A percentile compares a stretch with the other conserved stretches of the same genome.
phyloP scores from a whole-genome alignment of 35 echinoderm and acorn worm species.

The Chiridota heheva region DNA sequence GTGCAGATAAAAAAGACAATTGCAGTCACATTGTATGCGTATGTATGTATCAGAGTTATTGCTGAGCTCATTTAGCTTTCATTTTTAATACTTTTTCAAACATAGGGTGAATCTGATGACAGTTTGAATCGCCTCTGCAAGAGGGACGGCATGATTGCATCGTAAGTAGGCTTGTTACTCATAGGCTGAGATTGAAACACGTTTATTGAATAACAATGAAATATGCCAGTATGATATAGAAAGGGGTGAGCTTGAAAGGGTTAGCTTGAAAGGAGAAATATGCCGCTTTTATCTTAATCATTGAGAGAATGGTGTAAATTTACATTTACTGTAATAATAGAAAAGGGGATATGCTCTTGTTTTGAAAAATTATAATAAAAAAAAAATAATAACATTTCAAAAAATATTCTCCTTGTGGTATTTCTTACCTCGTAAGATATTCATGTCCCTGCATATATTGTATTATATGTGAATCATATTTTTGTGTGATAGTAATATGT shows the following conservation, averaged over 20 bases:
- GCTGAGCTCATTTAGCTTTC: no score
- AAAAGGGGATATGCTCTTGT: neutral
- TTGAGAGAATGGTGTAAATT: neutral
- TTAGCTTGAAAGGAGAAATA: neutral
- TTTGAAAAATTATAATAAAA: no score
- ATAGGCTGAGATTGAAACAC: neutral
- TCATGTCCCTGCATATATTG: no score
- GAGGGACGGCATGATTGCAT: slow-evolving; percentile 67
- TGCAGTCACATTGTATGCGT: no score
- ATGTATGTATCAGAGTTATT: no score
- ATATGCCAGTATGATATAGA: neutral
- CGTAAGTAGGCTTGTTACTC: slow-evolving; percentile 21
- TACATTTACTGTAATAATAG: neutral
- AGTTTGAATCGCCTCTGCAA: slow-evolving; percentile 65
- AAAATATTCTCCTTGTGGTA: no score
- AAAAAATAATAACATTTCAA: no score
- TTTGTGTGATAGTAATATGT: no score
- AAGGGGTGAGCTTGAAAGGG: neutral
- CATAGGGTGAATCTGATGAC: slow-evolving; percentile 97
- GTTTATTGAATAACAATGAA: neutral
- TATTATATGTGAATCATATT: no score
- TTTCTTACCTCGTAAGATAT: no score
- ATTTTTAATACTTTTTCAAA: no score
- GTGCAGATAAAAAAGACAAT: no score
- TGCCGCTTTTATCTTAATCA: neutral